Evolutionary conservation across 2,113 vertebrate species (phyloP), one percentile per base, ranked within the genome.

Genomic region (Paramisgurnus dabryanus): DNA sequence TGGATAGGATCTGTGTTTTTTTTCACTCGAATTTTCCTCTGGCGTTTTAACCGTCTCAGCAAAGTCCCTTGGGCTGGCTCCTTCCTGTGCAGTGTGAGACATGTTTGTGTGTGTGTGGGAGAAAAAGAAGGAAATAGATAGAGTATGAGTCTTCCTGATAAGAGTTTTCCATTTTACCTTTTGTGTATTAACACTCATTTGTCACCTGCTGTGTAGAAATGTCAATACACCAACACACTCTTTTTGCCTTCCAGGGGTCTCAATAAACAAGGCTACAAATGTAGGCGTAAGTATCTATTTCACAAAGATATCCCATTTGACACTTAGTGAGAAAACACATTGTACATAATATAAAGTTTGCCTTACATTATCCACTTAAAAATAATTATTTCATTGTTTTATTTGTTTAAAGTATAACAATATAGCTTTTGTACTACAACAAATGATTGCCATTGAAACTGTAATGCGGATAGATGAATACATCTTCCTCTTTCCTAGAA

Each of bases 211-310:
- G 45, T 50, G n/a, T 69, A 50, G 41, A 70, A 75, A 70, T 76
- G 39, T 72, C 50, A 78, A 66, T 13, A 34, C 17, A 43, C n/a
- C 53, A 43, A 83, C 81, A 6, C 5, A 18, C 15, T 47, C 83
- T 18, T 83, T 71, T 85, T 27, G 68, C 87, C 85, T 88, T 87
- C 86, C 90, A 98, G 96, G 96, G 96, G 97, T 27, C 95, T 98
- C 86, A 98, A 98, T 93, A 98, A 98, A 85, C 97, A 97, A 90
- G 98, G 98, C 84, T 99, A 99, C 89, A 98, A 98, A 89, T 99
- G 97, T 92, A 96, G 96, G 88, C 96, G 97, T 99, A 92, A 97
- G 98, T 98, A 27, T 80, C 57, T 81, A 2, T 34, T 34, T 47
- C 18, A 41, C 45, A 57, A 47, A 34, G 27, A 2, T 3, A 47